These are phyloP conservation scores for Perodicticus potto DNA, from an alignment of 2,797 vertebrate genomes.

Conservation along the genomic window DNA sequence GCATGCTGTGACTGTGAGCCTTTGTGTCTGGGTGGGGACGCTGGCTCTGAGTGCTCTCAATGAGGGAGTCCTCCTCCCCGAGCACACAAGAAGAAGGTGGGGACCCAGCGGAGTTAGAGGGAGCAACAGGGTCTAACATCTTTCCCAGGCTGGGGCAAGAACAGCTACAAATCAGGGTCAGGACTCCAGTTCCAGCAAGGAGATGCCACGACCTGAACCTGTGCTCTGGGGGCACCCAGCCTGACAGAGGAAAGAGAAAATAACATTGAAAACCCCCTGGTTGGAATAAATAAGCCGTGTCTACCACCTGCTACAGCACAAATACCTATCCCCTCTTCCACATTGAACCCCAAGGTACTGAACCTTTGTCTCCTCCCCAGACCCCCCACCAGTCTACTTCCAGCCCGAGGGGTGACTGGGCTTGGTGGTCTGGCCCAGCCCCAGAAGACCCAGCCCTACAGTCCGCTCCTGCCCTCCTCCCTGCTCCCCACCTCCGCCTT, in stretches of 20 bases:
- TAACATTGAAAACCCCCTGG: background rate
- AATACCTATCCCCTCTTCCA: background rate
- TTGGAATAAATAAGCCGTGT: background rate
- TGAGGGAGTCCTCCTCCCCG: accelerated
- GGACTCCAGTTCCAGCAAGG: background rate
- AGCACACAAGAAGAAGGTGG: background rate
- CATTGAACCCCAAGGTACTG: background rate
- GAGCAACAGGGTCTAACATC: background rate
- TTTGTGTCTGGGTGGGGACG: background rate
- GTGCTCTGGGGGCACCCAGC: too few species aligned
- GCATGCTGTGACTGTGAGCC: accelerated
- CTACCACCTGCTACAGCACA: background rate
- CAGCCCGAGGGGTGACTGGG: too few species aligned
- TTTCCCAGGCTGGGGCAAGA: background rate
- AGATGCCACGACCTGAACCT: background rate
- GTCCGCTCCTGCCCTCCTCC: background rate
- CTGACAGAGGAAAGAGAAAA: background rate
- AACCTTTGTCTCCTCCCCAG: background rate
- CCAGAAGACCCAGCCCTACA: background rate
- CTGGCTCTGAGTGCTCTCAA: background rate
- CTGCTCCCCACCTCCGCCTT: accelerated
- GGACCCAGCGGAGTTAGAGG: background rate
- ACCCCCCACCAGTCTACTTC: background rate
- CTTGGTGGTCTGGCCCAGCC: accelerated
- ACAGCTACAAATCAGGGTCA: background rate